Conservation (phyloP, 2,113 vertebrate genomes). For the Micromys minutus region DNA sequence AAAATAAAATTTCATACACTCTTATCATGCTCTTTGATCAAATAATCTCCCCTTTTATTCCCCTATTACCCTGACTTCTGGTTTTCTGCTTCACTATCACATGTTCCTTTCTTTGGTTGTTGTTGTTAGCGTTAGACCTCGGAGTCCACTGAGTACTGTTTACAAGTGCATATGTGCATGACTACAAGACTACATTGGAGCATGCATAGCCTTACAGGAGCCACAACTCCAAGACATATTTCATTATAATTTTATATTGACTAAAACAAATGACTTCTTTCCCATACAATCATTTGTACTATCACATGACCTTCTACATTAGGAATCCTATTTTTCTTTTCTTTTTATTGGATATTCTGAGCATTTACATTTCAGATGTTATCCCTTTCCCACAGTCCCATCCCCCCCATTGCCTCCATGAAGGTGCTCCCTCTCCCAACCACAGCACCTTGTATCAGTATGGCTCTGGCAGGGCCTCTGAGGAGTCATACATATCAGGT, state of each 20-base stretch:
- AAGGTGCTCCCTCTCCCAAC: no score
- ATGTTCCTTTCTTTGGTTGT: background rate
- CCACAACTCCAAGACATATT: background rate
- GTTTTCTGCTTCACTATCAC: background rate
- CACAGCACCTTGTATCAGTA: no score
- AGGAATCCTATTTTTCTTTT: background rate
- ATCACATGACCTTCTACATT: background rate
- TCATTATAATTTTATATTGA: background rate
- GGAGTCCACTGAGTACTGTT: background rate
- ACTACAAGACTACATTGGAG: background rate
- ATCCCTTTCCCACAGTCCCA: no score
- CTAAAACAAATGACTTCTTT: background rate
- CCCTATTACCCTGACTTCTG: background rate
- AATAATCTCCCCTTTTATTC: no score
- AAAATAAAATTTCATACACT: no score
- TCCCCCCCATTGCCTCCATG: no score
- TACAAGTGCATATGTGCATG: background rate
- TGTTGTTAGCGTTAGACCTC: background rate
- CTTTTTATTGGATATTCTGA: no score
- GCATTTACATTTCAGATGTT: no score
- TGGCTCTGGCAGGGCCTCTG: no score
- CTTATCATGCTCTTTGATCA: no score
- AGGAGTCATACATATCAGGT: no score
- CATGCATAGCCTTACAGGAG: background rate
- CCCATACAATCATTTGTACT: conserved; percentile 8